phyloP scores from a whole-genome alignment of 2,113 vertebrate genomes.

The Microtus oregoni region DNA sequence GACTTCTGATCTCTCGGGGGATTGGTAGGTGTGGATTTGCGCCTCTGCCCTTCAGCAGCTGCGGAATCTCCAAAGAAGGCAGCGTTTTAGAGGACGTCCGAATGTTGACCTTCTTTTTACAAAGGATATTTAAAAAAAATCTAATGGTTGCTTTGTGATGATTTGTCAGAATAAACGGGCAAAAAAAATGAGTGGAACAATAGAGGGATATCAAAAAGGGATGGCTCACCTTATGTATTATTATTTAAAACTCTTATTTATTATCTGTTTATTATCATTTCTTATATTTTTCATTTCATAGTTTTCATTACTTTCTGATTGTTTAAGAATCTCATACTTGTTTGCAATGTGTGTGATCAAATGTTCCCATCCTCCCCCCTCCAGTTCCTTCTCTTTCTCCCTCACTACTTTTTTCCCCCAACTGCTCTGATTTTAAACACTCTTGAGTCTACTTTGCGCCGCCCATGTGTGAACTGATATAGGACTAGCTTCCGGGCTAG shows the following conservation, averaged over 20 bases:
- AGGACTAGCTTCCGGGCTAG: too few species aligned
- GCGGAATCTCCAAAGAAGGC: constrained; percentile 63
- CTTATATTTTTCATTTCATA: not conserved
- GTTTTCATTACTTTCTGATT: not conserved
- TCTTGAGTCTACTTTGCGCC: too few species aligned
- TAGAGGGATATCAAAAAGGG: not conserved
- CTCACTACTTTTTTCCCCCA: not conserved
- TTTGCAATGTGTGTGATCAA: not conserved
- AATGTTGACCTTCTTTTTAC: constrained; percentile 17
- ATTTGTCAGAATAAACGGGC: constrained; percentile 47
- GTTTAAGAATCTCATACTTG: too few species aligned
- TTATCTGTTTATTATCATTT: not conserved
- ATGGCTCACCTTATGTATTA: not conserved
- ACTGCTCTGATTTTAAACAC: not conserved
- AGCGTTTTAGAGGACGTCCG: constrained; percentile 57
- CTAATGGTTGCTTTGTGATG: constrained; percentile 31
- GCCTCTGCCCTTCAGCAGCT: constrained; percentile 39
- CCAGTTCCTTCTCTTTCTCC: not conserved
- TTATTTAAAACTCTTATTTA: not conserved
- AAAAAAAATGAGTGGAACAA: not conserved
- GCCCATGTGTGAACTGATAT: fast-evolving
- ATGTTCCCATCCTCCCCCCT: not conserved
- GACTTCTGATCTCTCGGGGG: constrained; percentile 24
- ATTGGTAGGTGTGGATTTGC: constrained; percentile 47
- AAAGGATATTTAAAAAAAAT: not conserved